Evolutionary conservation across 2,888 invertebrate species (phyloP).

Genomic region (Harpagoxenus sublaevis): DNA sequence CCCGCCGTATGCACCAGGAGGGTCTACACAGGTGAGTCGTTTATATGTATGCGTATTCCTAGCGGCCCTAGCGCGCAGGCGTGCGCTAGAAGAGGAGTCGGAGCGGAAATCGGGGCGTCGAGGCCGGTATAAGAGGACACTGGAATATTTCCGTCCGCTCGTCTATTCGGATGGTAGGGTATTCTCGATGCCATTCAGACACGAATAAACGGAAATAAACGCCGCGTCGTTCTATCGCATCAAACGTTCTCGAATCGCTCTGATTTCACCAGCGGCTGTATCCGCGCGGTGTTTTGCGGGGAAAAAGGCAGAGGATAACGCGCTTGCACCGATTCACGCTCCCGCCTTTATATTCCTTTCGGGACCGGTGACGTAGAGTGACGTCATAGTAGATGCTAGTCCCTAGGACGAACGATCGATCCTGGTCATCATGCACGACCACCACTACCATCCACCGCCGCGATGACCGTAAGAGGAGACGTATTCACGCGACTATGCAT

Average conservation of each 20-base stretch:
- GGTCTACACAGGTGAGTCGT: slow-evolving; percentile 37
- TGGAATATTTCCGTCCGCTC: neutral
- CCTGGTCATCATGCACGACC: slow-evolving; percentile 39
- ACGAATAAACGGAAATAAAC: neutral
- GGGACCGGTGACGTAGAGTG: slow-evolving; percentile 70
- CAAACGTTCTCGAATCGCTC: too few relatives aligned
- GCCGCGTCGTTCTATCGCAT: neutral
- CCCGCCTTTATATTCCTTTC: neutral
- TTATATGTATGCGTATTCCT: neutral
- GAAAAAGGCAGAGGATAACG: slow-evolving; percentile 24
- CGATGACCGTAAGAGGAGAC: neutral
- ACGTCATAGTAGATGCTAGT: slow-evolving; percentile 70
- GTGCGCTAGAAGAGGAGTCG: slow-evolving; percentile 4
- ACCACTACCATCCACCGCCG: neutral
- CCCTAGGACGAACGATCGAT: slow-evolving; percentile 73
- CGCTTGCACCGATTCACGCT: slow-evolving; percentile 16
- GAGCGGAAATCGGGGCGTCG: neutral
- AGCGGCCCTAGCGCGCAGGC: slow-evolving; percentile 7
- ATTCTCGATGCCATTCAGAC: neutral
- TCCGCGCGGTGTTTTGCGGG: neutral
- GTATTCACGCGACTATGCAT: neutral
- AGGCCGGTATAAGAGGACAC: neutral
- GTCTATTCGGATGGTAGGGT: neutral
- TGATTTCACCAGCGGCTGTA: neutral
- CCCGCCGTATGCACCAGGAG: slow-evolving; percentile 31